A percentile compares a stretch with the other conserved stretches of the same genome.
Conservation (phyloP, 2,888 invertebrate species). For the Torymus auratus region DNA sequence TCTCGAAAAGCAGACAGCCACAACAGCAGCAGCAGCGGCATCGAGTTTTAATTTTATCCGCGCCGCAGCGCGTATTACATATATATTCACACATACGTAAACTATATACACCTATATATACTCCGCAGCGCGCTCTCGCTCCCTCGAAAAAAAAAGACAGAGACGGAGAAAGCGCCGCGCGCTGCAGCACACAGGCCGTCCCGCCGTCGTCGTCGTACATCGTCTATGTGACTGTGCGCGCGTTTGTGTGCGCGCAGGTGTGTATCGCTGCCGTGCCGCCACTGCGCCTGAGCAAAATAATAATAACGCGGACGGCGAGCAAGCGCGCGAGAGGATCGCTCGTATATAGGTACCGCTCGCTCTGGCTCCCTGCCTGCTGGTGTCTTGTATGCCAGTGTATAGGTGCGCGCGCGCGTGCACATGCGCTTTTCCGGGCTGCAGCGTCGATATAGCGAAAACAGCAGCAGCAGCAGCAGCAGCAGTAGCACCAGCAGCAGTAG, state of each 20-base stretch:
- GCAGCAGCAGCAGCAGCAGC: no score
- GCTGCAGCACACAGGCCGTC: no score
- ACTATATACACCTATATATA: not conserved
- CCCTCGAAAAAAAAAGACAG: constrained; percentile 8
- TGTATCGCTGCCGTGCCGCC: constrained; percentile 15
- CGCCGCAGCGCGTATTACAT: not conserved
- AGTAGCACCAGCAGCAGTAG: no score
- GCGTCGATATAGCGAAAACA: constrained; percentile 41
- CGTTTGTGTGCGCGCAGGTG: constrained; percentile 11
- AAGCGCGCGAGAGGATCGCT: constrained; percentile 21
- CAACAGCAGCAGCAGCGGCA: not conserved
- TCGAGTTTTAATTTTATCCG: constrained; percentile 19
- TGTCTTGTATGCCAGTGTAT: not conserved
- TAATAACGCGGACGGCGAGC: constrained; percentile 11
- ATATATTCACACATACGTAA: not conserved
- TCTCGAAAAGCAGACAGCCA: constrained; percentile 28
- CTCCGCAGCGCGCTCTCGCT: no score
- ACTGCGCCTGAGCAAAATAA: constrained; percentile 38
- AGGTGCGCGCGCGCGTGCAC: constrained; percentile 41
- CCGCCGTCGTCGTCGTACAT: no score
- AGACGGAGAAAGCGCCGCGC: no score
- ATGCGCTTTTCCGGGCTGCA: constrained; percentile 50
- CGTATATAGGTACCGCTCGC: not conserved
- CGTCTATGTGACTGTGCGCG: not conserved
- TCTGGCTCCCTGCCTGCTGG: not conserved